Evolutionary conservation across 2,888 invertebrate species (phyloP).

Genomic region (Bellardia bayeri): DNA sequence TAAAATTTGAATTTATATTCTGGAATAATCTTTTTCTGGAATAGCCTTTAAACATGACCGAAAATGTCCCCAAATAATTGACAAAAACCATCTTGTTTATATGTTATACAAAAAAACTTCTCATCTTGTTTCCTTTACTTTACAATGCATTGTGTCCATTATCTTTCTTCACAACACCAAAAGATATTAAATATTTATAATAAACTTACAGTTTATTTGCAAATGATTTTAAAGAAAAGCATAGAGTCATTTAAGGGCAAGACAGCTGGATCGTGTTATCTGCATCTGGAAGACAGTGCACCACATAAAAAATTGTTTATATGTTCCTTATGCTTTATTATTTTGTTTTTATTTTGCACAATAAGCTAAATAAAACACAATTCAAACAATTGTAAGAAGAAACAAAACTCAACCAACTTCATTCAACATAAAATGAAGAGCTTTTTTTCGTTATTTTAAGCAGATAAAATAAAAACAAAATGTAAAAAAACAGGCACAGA

Average conservation of each 20-base stretch:
- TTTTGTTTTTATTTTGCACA: conserved; percentile 50
- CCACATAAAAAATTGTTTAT: conserved; percentile 35
- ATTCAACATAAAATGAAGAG: conserved; percentile 48
- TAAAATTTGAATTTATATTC: no score
- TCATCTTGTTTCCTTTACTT: no score
- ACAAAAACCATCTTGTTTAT: no score
- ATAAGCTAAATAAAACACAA: conserved; percentile 64
- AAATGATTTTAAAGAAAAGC: conserved; percentile 11
- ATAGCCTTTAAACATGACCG: no score
- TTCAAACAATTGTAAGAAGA: conserved; percentile 47
- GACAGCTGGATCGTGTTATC: conserved; percentile 65
- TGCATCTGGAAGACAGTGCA: conserved; percentile 55
- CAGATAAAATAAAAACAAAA: conserved; percentile 35
- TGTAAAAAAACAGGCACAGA: conserved; percentile 24
- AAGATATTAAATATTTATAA: conserved; percentile 57
- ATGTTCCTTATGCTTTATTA: conserved; percentile 1
- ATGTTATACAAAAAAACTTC: no score
- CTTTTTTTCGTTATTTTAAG: not conserved
- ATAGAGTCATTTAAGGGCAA: conserved; percentile 44
- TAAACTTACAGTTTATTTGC: conserved; percentile 57
- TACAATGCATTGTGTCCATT: not conserved
- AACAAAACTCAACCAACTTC: conserved; percentile 43
- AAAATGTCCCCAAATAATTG: no score
- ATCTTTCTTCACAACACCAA: not conserved
- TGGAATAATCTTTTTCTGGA: no score